phyloP scores from a whole-genome alignment of 2,113 vertebrate genomes.

The Limnothrissa miodon region DNA sequence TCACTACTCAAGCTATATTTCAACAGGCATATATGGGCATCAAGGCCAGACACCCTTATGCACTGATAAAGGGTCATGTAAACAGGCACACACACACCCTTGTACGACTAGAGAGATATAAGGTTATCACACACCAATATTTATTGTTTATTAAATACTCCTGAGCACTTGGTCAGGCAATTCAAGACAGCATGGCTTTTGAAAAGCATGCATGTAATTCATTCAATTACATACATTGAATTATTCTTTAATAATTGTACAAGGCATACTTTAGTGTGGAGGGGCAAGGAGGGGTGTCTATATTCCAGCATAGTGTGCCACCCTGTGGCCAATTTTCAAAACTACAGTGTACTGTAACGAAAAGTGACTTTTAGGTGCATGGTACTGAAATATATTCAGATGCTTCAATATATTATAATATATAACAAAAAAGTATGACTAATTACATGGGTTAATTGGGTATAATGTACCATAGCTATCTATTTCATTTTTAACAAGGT shows the following conservation, averaged over 20 bases:
- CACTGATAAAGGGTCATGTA: not conserved
- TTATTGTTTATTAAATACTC: not conserved
- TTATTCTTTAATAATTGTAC: not conserved
- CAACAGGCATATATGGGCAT: too few relatives aligned
- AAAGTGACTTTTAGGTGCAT: not conserved
- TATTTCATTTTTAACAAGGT: not conserved
- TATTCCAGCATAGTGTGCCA: conserved; percentile 16
- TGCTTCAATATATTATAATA: too few relatives aligned
- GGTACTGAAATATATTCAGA: too few relatives aligned
- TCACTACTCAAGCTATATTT: too few relatives aligned
- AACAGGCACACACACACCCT: not conserved
- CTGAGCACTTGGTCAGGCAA: not conserved
- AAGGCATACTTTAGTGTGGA: not conserved
- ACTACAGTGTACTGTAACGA: not conserved
- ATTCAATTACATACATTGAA: not conserved
- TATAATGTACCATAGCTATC: not conserved
- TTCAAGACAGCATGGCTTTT: not conserved
- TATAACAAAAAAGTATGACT: not conserved
- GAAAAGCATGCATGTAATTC: not conserved
- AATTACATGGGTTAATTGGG: not conserved
- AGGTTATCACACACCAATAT: too few relatives aligned
- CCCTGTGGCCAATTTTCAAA: conserved; percentile 30
- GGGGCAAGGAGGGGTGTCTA: too few relatives aligned
- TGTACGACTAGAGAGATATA: too few relatives aligned
- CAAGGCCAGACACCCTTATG: not conserved